phyloP scores from a whole-genome alignment of 30 jellyfish, hydroid and myxozoan species.

The Cassiopea xamachana region DNA sequence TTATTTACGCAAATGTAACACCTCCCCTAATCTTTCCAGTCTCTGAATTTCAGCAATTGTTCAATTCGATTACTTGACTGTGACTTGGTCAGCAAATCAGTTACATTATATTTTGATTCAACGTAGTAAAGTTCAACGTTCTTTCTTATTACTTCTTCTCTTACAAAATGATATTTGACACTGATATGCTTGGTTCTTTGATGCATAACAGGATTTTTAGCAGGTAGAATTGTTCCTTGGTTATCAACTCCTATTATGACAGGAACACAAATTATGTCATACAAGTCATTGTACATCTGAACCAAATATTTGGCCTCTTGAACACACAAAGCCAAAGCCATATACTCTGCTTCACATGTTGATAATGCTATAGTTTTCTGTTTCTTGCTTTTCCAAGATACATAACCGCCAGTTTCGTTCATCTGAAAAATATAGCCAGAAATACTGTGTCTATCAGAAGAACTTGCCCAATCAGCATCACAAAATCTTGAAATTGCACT shows the following conservation, averaged over 20 bases:
- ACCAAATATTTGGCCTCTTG: conserved; percentile 32
- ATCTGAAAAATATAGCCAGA: conserved; percentile 33
- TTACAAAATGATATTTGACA: conserved; percentile 45
- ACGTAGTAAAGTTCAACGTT: conserved; percentile 16
- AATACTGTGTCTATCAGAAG: conserved; percentile 24
- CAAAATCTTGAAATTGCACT: conserved; percentile 13
- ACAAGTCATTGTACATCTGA: conserved; percentile 30
- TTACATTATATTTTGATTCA: conserved; percentile 1
- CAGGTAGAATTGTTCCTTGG: conserved; percentile 24
- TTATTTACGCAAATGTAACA: background rate
- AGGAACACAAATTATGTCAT: background rate
- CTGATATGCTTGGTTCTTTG: conserved; percentile 60
- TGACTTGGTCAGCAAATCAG: conserved; percentile 24
- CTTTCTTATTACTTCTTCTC: conserved; percentile 30
- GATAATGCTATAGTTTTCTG: conserved; percentile 61
- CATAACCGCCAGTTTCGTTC: conserved; percentile 21
- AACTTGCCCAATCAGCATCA: conserved; percentile 46
- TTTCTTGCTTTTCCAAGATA: conserved; percentile 43
- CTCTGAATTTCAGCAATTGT: background rate
- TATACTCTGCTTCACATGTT: conserved; percentile 42
- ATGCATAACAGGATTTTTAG: conserved; percentile 23
- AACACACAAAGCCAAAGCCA: conserved; percentile 32
- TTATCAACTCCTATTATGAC: background rate
- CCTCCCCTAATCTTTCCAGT: background rate
- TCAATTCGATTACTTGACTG: conserved; percentile 3